Evolutionary conservation across 2,797 vertebrate species (phyloP).

Genomic region (Sarcophilus harrisii): DNA sequence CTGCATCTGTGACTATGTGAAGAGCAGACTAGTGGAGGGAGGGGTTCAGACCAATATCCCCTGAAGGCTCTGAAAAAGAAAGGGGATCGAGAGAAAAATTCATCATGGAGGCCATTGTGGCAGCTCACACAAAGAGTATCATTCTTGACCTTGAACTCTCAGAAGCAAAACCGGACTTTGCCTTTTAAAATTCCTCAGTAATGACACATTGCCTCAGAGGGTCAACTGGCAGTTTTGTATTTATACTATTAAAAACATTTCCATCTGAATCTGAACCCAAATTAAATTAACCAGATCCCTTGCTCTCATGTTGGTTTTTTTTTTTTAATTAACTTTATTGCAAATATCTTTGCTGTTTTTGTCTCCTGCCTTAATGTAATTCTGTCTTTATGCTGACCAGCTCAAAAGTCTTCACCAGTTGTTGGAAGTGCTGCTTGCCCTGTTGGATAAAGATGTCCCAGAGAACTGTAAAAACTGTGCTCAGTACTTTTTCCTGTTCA

Average conservation of each 20-base stretch:
- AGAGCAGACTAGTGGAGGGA: slow-evolving; percentile 65
- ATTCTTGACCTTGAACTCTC: slow-evolving; percentile 32
- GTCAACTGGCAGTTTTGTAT: slow-evolving; percentile 60
- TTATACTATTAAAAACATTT: slow-evolving; percentile 66
- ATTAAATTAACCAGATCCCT: slow-evolving; percentile 28
- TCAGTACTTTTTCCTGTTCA: slow-evolving; percentile 98
- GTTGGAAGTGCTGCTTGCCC: slow-evolving; percentile 92
- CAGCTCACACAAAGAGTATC: not conserved
- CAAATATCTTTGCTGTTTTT: slow-evolving; percentile 8
- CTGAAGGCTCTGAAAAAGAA: not conserved
- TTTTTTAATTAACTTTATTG: slow-evolving; percentile 35
- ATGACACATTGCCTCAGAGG: slow-evolving; percentile 33
- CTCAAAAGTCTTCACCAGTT: slow-evolving; percentile 91
- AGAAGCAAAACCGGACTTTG: slow-evolving; percentile 30
- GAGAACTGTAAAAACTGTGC: slow-evolving; percentile 99
- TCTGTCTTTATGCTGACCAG: slow-evolving; percentile 78
- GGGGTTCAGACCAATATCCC: slow-evolving; percentile 53
- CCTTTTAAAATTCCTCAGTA: slow-evolving; percentile 3
- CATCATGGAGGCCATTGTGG: slow-evolving; percentile 31
- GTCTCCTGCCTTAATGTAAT: slow-evolving; percentile 59
- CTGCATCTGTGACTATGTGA: slow-evolving; percentile 77
- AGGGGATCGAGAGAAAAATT: slow-evolving; percentile 23
- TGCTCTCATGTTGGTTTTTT: slow-evolving; percentile 43
- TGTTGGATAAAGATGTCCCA: slow-evolving; percentile 98
- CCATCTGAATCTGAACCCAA: slow-evolving; percentile 60